Evolutionary conservation across 2,888 invertebrate species (phyloP).

Genomic region (Andrena hattorfiana): DNA sequence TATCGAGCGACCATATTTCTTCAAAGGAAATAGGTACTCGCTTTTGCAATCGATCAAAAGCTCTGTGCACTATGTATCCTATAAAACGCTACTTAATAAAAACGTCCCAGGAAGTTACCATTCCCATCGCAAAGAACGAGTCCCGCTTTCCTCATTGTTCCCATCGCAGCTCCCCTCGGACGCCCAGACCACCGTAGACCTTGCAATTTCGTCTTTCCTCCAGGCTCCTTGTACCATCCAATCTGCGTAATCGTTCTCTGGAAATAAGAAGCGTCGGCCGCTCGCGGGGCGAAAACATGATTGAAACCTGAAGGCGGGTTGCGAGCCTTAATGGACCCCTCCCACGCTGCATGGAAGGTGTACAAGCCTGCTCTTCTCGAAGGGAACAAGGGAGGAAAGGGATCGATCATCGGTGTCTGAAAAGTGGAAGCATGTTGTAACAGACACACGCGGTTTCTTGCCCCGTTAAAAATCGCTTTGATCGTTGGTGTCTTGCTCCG

Average conservation of each 20-base stretch:
- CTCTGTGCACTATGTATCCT: too few relatives aligned
- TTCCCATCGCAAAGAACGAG: neutral
- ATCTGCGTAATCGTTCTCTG: conserved; percentile 74
- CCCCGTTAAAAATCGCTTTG: neutral
- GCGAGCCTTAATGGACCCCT: conserved; percentile 56
- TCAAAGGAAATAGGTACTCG: too few relatives aligned
- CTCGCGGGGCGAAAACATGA: conserved; percentile 40
- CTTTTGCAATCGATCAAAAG: too few relatives aligned
- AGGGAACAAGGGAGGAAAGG: neutral
- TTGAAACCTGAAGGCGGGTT: conserved; percentile 56
- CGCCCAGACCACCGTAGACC: conserved; percentile 11
- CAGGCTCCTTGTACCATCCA: conserved; percentile 70
- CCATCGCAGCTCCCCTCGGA: neutral
- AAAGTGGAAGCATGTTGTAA: neutral
- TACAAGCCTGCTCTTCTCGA: neutral
- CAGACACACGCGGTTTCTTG: neutral
- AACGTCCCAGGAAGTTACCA: too few relatives aligned
- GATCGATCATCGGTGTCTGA: neutral
- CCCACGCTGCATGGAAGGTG: conserved; percentile 29
- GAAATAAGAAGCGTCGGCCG: conserved; percentile 69
- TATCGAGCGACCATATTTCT: too few relatives aligned
- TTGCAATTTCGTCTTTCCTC: conserved; percentile 65
- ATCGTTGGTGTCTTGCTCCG: neutral
- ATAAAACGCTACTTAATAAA: too few relatives aligned
- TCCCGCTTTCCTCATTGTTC: conserved; percentile 6